Evolutionary conservation across 2,888 invertebrate genomes (phyloP), one percentile per base, ranked within the genome.

Genomic region (Tipula confusa): DNA sequence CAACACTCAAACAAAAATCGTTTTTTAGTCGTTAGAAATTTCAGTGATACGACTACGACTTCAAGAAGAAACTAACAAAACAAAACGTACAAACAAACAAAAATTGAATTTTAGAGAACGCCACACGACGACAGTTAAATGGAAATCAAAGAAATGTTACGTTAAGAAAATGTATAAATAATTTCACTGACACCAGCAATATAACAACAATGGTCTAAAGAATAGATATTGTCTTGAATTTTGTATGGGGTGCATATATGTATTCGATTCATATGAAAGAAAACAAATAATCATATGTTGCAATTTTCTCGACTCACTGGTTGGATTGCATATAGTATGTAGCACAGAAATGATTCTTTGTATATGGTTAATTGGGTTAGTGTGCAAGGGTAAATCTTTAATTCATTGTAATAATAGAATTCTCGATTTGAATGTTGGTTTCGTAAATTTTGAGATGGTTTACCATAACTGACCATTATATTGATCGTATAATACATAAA

Each of bases 41-140:
- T 4, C 24, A n/a, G n/a, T n/a, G n/a, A n/a, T n/a, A n/a, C n/a
- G n/a, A n/a, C n/a, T n/a, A n/a, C n/a, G n/a, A n/a, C n/a, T n/a
- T n/a, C n/a, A 64, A 64, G 64, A 64, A 64, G 64, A 64, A 64
- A 18, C 64, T 24, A n/a, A n/a, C n/a, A n/a, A n/a, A n/a, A n/a
- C n/a, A n/a, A n/a, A n/a, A n/a, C n/a, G n/a, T n/a, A 11, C 38
- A 38, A 18, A 48, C 48, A n/a, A n/a, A 48, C 38, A 15, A 48
- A 18, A 48, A 18, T 48, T 15, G 15, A 24, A 24, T 64, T 64
- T 64, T 64, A 4, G 64, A 15, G 43, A 24, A 64, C 24, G 64
- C 64, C 64, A 64, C 18, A 64, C 64, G 64, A 64, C 18, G 64
- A 64, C 64, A 64, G 64, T 64, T 64, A 64, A 64, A 64, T 64